Base-by-base conservation (phyloP, 2,888 invertebrate species). In the Conops quadrifasciatus region DNA sequence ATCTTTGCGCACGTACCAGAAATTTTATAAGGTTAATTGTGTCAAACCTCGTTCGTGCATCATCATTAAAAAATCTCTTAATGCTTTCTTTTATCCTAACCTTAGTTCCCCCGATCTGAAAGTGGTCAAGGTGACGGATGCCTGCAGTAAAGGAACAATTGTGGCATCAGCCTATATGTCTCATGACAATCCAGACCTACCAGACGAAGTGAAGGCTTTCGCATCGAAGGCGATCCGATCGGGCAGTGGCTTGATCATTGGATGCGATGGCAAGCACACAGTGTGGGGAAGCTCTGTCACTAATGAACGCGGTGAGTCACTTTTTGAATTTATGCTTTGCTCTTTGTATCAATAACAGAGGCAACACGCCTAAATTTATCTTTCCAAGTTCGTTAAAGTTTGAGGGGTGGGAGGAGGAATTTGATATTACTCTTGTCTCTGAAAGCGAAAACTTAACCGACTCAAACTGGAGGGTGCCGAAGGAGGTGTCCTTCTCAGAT, bases 401-500 rank as follows among this genome's bases (percentile, higher is more conserved):
- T n/a, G n/a, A n/a, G n/a, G n/a, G n/a, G n/a, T n/a, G n/a, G n/a
- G n/a, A n/a, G 30, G 36, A 60, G 28, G 60, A 36, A 16, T 15
- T 62, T 4, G 62, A 62, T 62, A 62, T 30, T 36, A 62, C 36
- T n/a, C 36, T 62, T 9, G 5, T 26, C 9, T 30, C 28, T 19
- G 11, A 30, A 36, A 45, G 13, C 21, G 9, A 3, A 19, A n/a
- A 19, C 30, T 5, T 62, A 2, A 5, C 36, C 11, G 43, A 36
- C 36, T 19, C n/a, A 11, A 28, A 60, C 16, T 62, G 30, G 28
- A 62, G 62, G 30, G 62, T 62, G 21, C 36, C 62, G 19, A 9
- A 30, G 28, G 19, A 19, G 36, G 3, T 19, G 28, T 62, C 62
- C 36, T 62, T 62, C 36, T 62, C 62, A 21, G 62, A 62, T 62